Evolutionary conservation across 1,140 invertebrate genomes (phyloP).

Genomic region (Eurosta solidaginis): DNA sequence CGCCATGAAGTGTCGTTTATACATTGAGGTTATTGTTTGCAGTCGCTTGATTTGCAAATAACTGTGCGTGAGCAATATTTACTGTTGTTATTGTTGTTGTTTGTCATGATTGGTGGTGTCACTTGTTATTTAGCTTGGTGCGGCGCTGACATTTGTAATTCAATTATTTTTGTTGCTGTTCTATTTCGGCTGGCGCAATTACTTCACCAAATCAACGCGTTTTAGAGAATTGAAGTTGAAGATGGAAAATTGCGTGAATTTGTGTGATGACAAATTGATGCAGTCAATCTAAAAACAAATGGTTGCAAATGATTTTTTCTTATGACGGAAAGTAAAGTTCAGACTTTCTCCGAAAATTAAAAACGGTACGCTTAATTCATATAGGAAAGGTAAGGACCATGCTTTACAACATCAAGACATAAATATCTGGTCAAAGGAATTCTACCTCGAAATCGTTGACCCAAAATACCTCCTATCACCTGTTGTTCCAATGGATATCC

Average conservation of each 20-base stretch:
- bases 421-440: too few species aligned
- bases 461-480: too few species aligned
- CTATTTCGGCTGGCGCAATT: background rate
- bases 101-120: background rate
- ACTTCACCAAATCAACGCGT: background rate
- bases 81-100: background rate
- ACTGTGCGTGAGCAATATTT: background rate
- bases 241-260: background rate
- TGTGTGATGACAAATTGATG: conserved; percentile 11
- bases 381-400: too few species aligned
- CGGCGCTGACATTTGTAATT: conserved; percentile 12
- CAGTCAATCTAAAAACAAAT: background rate
- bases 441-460: too few species aligned
- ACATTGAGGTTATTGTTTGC: background rate
- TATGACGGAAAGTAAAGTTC: too few species aligned
- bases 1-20: background rate
- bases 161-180: background rate
- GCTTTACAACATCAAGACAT: too few species aligned
- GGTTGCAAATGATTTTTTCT: too few species aligned
- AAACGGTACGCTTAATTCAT: too few species aligned
- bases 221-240: background rate
- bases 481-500: too few species aligned
- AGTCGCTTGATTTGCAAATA: background rate
- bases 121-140: too few species aligned
- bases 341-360: too few species aligned